Base-by-base conservation (phyloP, 2,113 vertebrate species). In the Psittacula cyanocephala region DNA sequence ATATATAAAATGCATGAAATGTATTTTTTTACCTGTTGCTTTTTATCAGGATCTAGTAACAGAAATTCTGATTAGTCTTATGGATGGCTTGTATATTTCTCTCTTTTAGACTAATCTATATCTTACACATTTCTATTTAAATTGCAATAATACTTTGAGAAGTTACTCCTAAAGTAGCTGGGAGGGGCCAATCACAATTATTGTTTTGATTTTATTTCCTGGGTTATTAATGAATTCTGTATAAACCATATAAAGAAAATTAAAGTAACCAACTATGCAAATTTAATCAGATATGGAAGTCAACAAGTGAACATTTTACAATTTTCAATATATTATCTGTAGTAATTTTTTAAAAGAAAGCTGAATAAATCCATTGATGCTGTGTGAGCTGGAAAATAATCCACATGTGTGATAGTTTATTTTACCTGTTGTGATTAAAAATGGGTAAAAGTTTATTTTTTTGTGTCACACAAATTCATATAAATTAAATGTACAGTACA, bases 111-210 rank as follows among this genome's bases (percentile, higher is more conserved):
- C 39, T 47, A 81, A 86, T 70, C 22, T 72, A 1, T 49, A 41
- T 81, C 72, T 68, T 62, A 78, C 6, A 49, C 44, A 85, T 76
- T 93, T 84, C 47, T 79, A 83, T 74, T 77, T 89, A 70, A 91
- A 81, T 20, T 86, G 17, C 28, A 91, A 72, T 94, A 86, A 93
- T 47, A 57, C 49, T 86, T 79, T 77, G 43, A 96, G 52, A 91
- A 86, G 35, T 84, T 75, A 35, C 23, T 93, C 20, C 52, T 89
- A 85, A 89, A 23, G 17, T 35, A 25, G 6, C 25, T 91, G 41
- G 24, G 28, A 68, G 28, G 31, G 9, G 10, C 59, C 25, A 86
- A 81, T 62, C 47, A 70, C 4, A 67, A 64, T 44, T 37, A 44
- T 4, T 78, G 4, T 39, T 88, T 74, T 77, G 28, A 37, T 89